A percentile compares a stretch with the other conserved stretches of the same genome.
phyloP scores from a whole-genome alignment of 2,888 invertebrate species.

The Aphodius granarius region DNA sequence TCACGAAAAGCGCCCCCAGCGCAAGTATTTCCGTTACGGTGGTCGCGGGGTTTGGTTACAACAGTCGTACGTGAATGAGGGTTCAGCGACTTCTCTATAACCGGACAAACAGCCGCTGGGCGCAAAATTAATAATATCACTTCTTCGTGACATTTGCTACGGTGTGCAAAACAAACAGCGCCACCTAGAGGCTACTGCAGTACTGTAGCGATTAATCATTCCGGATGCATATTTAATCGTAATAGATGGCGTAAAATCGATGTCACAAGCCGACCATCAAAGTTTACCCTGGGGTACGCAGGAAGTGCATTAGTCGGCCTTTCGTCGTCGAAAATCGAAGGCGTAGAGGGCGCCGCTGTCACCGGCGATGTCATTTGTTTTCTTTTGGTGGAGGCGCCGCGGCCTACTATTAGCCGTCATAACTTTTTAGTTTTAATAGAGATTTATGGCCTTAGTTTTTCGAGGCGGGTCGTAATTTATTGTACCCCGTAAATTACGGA shows the following conservation, averaged over 20 bases:
- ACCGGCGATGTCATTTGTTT: neutral
- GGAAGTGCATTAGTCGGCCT: neutral
- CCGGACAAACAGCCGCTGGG: neutral
- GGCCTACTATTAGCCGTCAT: neutral
- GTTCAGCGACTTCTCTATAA: neutral
- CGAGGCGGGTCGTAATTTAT: neutral
- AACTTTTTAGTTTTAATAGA: neutral
- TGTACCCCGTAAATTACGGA: neutral
- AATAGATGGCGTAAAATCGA: constrained; percentile 23
- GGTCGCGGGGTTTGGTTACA: neutral
- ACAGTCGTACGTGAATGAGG: neutral
- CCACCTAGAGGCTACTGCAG: neutral
- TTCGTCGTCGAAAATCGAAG: neutral
- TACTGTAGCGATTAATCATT: constrained; percentile 19
- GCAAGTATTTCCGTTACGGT: neutral
- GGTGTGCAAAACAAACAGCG: constrained; percentile 3
- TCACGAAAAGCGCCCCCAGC: neutral
- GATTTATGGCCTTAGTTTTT: neutral
- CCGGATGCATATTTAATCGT: constrained; percentile 22
- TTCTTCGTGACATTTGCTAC: neutral
- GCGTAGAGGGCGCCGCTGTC: neutral
- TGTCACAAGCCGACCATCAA: neutral
- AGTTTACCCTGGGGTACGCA: neutral
- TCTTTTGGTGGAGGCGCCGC: neutral
- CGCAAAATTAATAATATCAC: neutral